Evolutionary conservation across 2,113 vertebrate species (phyloP).

Genomic region (Pitta sordida): DNA sequence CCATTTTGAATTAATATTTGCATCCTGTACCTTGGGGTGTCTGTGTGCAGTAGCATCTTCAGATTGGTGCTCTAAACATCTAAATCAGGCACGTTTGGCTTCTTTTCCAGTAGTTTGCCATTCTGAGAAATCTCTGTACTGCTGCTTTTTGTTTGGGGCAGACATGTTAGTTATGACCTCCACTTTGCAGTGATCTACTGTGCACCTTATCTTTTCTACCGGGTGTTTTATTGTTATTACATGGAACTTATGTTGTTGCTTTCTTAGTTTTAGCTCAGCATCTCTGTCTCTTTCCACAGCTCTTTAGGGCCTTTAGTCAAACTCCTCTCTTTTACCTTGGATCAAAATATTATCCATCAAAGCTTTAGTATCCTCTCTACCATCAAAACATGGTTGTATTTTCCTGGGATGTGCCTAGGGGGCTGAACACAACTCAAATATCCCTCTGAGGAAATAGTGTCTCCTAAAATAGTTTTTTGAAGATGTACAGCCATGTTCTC

Average conservation of each 20-base stretch:
- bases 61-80: background rate
- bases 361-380: conserved; percentile 51
- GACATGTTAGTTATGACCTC: background rate
- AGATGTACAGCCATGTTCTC: conserved; percentile 26
- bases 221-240: conserved; percentile 18
- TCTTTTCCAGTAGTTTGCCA: background rate
- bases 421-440: conserved; percentile 45
- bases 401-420: conserved; percentile 52
- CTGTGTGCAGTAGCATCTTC: background rate
- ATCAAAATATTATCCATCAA: conserved; percentile 62
- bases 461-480: conserved; percentile 56
- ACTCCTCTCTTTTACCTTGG: conserved; percentile 34
- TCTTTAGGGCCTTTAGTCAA: conserved; percentile 51
- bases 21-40: background rate
- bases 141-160: background rate
- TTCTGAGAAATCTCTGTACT: background rate
- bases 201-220: background rate
- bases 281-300: background rate
- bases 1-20: background rate
- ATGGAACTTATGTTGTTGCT: background rate
- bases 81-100: background rate
- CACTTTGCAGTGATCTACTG: conserved; percentile 32
- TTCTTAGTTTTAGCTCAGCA: conserved; percentile 31
- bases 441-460: conserved; percentile 32
- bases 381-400: conserved; percentile 55